These are phyloP conservation scores for Phortica okadai DNA, from an alignment of 2,888 invertebrate species.

Conservation along the genomic window DNA sequence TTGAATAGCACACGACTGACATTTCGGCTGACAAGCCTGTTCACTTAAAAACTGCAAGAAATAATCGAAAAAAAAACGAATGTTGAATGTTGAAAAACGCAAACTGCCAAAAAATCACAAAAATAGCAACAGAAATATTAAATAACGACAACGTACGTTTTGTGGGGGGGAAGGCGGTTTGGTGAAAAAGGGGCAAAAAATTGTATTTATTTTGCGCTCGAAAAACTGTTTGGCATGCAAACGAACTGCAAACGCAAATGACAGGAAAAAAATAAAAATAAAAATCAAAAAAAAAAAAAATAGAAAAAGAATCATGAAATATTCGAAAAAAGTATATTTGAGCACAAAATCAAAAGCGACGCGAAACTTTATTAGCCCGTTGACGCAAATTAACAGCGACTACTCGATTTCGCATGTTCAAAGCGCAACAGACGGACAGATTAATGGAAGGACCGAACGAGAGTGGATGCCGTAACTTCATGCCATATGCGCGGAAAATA, in stretches of 20 bases:
- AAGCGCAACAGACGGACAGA: conserved; percentile 11
- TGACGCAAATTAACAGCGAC: conserved; percentile 75
- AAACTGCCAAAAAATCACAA: conserved; percentile 10
- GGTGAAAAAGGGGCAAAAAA: background rate
- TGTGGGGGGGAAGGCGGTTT: too few species aligned
- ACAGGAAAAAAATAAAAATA: background rate
- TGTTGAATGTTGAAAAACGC: conserved; percentile 16
- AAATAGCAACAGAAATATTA: conserved; percentile 25
- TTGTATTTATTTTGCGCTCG: conserved; percentile 26
- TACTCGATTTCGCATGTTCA: conserved; percentile 67
- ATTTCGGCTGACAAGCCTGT: conserved; percentile 37
- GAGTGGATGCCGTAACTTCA: background rate
- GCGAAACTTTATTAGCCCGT: conserved; percentile 73
- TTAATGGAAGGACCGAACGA: background rate
- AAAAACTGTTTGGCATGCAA: conserved; percentile 28
- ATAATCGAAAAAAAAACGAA: background rate
- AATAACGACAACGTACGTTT: conserved; percentile 22
- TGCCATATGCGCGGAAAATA: conserved; percentile 14
- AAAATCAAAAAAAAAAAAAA: background rate
- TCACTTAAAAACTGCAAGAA: conserved; percentile 23
- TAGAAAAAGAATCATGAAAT: background rate
- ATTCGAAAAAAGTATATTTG: conserved; percentile 9
- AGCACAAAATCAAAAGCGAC: conserved; percentile 54
- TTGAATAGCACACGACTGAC: conserved; percentile 23
- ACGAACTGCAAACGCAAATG: conserved; percentile 23